Base-by-base conservation (phyloP, 2,888 invertebrate genomes). In the Brenthis hecate region DNA sequence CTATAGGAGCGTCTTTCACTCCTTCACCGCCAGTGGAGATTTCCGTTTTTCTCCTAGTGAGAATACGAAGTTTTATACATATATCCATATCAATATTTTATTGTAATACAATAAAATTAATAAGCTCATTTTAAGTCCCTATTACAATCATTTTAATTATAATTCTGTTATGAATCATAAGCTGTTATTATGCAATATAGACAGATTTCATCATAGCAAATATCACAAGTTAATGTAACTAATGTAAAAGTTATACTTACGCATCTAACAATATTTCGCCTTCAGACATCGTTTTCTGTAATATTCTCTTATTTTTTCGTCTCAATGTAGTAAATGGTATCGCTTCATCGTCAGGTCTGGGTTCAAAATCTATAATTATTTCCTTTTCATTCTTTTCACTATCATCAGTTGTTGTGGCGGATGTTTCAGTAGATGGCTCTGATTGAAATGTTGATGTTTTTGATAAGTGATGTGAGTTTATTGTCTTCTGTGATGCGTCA, bases 301-400 rank as follows among this genome's bases (percentile, higher is more conserved):
- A 87, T 82, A 86, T 86, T 78, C 89, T 92, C 77, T 91, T 93
- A 74, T 90, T 92, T 81, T 93, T 93, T 67, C 93, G 92, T 48
- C 83, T 80, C 55, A 91, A 76, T 4, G 94, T 94, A 71, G 94
- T 94, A 65, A 94, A 94, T 64, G 94, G 94, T 65, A 95, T 95
- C 19, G 95, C 95, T 75, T 94, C 94, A 56, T 94, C 94, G 64
- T 94, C 94, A 14, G 95, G 89, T 72, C 95, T 94, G 6, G 97
- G 97, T 86, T 97, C 97, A 83, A 97, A 97, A 83, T 97, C 96
- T 75, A 97, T 97, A 72, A 97, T 95, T 68, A 97, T 97, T 88
- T 97, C 97, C 77, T 95, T 94, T 82, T 96, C 96, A 78, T 95
- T 95, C 76, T 95, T 94, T 73, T 94, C 93, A 82, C 94, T 92